phyloP scores from a whole-genome alignment of 2,888 invertebrate genomes.

The Pediacus dermestoides region DNA sequence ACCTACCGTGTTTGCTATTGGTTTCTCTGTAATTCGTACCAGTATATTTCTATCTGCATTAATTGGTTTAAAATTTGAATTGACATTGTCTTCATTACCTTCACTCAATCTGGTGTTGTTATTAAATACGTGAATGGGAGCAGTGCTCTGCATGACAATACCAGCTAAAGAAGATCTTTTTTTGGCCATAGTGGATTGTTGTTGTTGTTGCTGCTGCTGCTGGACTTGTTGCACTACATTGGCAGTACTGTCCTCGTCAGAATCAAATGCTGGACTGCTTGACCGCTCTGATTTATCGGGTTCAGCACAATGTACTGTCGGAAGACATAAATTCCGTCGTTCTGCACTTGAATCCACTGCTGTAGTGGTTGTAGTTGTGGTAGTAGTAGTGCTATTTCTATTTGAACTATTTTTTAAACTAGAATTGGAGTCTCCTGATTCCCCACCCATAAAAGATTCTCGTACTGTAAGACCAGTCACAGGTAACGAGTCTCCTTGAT shows the following conservation, averaged over 20 bases:
- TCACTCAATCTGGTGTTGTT: conserved; percentile 42
- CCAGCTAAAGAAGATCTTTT: conserved; percentile 67
- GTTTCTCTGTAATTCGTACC: conserved; percentile 49
- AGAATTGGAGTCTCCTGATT: conserved; percentile 58
- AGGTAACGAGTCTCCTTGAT: conserved; percentile 26
- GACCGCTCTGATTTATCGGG: conserved; percentile 75
- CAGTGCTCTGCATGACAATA: conserved; percentile 65
- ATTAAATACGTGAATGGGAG: conserved; percentile 49
- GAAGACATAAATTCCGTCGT: conserved; percentile 35
- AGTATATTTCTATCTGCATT: background rate
- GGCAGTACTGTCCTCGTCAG: conserved; percentile 80
- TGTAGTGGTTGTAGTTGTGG: conserved; percentile 55
- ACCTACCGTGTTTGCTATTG: conserved; percentile 40
- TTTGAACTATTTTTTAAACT: conserved; percentile 61
- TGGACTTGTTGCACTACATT: conserved; percentile 1
- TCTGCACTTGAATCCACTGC: conserved; percentile 33
- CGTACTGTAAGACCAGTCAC: conserved; percentile 31
- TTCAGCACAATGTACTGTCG: conserved; percentile 9
- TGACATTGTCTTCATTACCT: too few species aligned
- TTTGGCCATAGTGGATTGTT: conserved; percentile 54
- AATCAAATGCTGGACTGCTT: conserved; percentile 91
- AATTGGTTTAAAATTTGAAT: conserved; percentile 2
- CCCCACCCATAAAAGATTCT: conserved; percentile 37
- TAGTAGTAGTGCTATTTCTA: conserved; percentile 57
- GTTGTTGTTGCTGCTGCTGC: conserved; percentile 50